Evolutionary conservation across 2,888 invertebrate genomes (phyloP).

Genomic region (Nemapogon koenigi): DNA sequence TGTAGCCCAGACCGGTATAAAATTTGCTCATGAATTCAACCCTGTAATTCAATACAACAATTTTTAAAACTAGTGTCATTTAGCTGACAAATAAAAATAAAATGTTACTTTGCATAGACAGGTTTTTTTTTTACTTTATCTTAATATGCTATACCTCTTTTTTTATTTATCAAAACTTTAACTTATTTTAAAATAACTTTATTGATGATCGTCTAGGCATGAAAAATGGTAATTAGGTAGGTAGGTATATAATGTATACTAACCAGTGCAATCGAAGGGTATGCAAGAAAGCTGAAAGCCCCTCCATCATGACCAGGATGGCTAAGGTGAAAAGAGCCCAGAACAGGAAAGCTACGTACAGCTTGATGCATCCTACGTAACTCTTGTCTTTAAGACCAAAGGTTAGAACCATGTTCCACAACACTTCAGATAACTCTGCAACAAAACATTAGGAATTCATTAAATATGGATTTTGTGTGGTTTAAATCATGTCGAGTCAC

Average conservation of each 20-base stretch:
- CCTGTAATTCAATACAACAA: no score
- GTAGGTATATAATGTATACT: no score
- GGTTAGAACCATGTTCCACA: conserved; percentile 91
- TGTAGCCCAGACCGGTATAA: conserved; percentile 81
- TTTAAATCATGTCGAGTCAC: no score
- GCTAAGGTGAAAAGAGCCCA: conserved; percentile 93
- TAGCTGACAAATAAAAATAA: no score
- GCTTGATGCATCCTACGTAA: conserved; percentile 74
- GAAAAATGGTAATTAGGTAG: not conserved
- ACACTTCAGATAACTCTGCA: conserved; percentile 83
- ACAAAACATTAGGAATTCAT: conserved; percentile 1
- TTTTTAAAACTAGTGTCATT: no score
- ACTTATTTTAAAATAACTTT: not conserved
- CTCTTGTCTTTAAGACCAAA: conserved; percentile 72
- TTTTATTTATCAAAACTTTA: no score
- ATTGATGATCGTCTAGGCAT: not conserved
- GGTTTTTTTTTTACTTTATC: no score
- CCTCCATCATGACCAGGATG: conserved; percentile 98
- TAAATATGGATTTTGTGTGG: no score
- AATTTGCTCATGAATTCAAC: conserved; percentile 98
- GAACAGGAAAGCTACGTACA: conserved; percentile 85
- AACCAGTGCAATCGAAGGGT: conserved; percentile 97
- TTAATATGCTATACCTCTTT: no score
- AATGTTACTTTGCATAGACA: no score
- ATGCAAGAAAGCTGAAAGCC: conserved; percentile 97